Evolutionary conservation across 2,113 vertebrate species (phyloP), one percentile per base, ranked within the genome.

Genomic region (Solea solea): DNA sequence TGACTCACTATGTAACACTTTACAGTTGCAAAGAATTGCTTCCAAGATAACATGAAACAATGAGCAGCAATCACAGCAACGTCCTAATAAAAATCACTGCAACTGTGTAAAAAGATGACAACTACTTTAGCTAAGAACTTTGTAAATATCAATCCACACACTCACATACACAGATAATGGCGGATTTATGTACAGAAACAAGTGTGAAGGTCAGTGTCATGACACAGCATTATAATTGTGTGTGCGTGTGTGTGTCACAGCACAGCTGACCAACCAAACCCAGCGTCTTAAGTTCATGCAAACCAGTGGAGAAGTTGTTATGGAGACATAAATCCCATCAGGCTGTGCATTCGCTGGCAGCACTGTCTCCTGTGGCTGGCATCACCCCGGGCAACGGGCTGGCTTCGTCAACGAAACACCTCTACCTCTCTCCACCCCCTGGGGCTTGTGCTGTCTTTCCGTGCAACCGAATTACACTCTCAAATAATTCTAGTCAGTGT

Each of bases 321-420:
- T 93, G 92, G 92, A 70, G 91, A 94, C 89, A 71, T 67, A 87
- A 83, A 86, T 92, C 91, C 91, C 91, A 87, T 73, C 72, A 81
- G 92, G 89, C 86, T 54, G 73, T 81, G 81, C 65, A 85, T 81
- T 79, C 63, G 83, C 34, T 34, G 34, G 34, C 78, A 82, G 83
- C 71, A 63, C 61, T 13, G 86, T 89, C 91, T 89, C 90, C 70
- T 40, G 88, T 87, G 89, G 81, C 85, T 78, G 82, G 86, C 69
- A 60, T 91, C 88, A 86, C 90, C 86, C 88, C 83, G 72, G 66
- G 88, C 90, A 90, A 92, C 91, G 77, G 86, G 81, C 82, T 85
- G 83, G 86, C 88, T 87, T 78, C 85, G 84, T 81, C 88, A 89
- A 80, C 88, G 74, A 83, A 87, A 79, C 72, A 69, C 58, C 82